Percentiles rank a stretch among this genome's conserved stretches.
Evolutionary conservation across 2,113 vertebrate genomes (phyloP).

Genomic region (Phalacrocorax carbo): DNA sequence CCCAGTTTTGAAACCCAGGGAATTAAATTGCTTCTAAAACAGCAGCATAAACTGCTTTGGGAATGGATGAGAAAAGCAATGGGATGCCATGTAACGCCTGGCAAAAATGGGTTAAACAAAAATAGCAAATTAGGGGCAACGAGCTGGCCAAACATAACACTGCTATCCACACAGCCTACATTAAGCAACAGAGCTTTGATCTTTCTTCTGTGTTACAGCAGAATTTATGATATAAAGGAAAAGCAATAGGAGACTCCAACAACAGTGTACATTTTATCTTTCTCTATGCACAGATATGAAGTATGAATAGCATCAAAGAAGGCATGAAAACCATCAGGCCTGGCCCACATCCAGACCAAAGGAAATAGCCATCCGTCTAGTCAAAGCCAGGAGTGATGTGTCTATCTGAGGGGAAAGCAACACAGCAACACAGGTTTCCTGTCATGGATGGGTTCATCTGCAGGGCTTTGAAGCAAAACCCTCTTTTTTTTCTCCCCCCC

Average conservation of each 20-base stretch:
- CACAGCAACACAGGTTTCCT: not conserved
- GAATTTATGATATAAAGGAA: conserved; percentile 24
- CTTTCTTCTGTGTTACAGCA: not conserved
- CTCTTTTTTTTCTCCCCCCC: not conserved
- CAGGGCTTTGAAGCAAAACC: not conserved
- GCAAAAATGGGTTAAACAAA: conserved; percentile 47
- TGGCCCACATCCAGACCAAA: not conserved
- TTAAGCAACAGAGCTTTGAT: not conserved
- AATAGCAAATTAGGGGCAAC: conserved; percentile 8
- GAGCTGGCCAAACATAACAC: conserved; percentile 19
- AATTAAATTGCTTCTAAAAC: not conserved
- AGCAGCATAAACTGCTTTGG: not conserved
- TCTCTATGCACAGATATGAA: conserved; percentile 20
- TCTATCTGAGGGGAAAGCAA: not conserved
- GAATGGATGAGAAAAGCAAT: not conserved
- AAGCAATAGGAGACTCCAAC: conserved; percentile 34
- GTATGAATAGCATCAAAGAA: conserved; percentile 40
- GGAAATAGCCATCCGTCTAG: not conserved
- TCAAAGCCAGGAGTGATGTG: not conserved
- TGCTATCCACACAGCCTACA: not conserved
- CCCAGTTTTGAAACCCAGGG: not conserved
- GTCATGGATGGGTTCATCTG: not conserved
- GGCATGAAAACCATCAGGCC: conserved; percentile 1
- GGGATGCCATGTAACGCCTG: not conserved
- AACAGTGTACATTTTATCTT: conserved; percentile 24